Conservation (phyloP, 2,888 invertebrate genomes). For the Iphiclides podalirius region DNA sequence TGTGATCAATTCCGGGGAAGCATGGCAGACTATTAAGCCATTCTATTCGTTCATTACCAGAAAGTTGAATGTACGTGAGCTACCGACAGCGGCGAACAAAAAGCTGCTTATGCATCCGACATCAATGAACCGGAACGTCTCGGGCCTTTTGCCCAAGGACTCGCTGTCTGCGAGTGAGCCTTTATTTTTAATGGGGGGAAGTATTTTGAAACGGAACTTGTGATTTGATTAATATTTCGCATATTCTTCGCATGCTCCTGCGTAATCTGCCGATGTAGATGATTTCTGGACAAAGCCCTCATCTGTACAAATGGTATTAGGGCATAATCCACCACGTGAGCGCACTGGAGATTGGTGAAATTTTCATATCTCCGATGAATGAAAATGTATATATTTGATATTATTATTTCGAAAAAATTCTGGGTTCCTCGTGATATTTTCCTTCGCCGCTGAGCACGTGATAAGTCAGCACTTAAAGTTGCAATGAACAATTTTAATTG, state of each 20-base stretch:
- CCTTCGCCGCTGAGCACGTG: too few species aligned
- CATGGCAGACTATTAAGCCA: conserved; percentile 37
- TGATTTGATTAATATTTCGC: not conserved
- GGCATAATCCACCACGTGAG: too few species aligned
- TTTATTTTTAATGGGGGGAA: conserved; percentile 5
- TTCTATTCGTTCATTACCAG: conserved; percentile 76
- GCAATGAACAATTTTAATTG: too few species aligned
- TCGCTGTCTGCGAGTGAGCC: not conserved
- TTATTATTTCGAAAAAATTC: too few species aligned
- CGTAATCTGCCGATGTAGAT: not conserved
- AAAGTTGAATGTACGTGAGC: conserved; percentile 51
- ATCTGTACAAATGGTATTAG: too few species aligned
- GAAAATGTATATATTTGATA: too few species aligned
- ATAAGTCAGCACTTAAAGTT: too few species aligned
- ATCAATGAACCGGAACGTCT: conserved; percentile 49
- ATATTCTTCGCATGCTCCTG: not conserved
- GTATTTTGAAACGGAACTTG: not conserved
- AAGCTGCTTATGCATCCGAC: conserved; percentile 65
- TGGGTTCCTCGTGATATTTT: too few species aligned
- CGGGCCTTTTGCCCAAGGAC: conserved; percentile 37
- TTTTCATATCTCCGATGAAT: not conserved
- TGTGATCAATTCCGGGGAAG: not conserved
- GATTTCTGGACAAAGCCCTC: not conserved
- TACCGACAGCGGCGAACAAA: conserved; percentile 57
- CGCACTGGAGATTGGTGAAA: not conserved